phyloP scores from a whole-genome alignment of 2,888 invertebrate genomes.

The Lumbricus terrestris region DNA sequence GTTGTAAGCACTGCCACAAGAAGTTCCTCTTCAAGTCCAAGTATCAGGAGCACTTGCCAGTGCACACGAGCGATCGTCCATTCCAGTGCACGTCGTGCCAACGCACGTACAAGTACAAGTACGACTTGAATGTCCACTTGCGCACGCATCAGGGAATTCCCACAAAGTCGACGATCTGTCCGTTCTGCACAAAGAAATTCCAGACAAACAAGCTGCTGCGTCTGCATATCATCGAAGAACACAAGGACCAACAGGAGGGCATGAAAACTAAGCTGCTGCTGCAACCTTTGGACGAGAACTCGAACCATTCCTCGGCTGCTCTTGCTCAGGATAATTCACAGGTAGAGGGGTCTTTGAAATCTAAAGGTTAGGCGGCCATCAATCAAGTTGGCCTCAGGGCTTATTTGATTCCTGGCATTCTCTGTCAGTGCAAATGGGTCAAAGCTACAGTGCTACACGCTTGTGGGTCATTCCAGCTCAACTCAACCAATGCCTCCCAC shows the following conservation, averaged over 20 bases:
- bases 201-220: constrained; percentile 39
- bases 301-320: not conserved
- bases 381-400: not conserved
- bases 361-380: not conserved
- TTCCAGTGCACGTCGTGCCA: constrained; percentile 41
- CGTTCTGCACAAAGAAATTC: constrained; percentile 38
- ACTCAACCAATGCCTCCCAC: too few relatives aligned
- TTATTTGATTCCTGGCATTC: not conserved
- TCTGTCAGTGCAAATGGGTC: not conserved
- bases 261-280: constrained; percentile 24
- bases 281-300: constrained; percentile 14
- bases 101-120: constrained; percentile 43
- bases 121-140: constrained; percentile 40
- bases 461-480: too few relatives aligned
- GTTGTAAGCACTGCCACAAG: constrained; percentile 38
- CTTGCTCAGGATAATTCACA: not conserved
- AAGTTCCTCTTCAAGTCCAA: constrained; percentile 41
- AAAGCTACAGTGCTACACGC: not conserved
- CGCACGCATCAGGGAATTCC: constrained; percentile 42
- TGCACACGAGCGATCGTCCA: constrained; percentile 40
- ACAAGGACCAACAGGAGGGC: constrained; percentile 34
- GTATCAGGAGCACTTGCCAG: constrained; percentile 41
- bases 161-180: constrained; percentile 41
- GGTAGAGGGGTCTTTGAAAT: not conserved
- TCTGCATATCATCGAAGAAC: constrained; percentile 36